Conservation (phyloP, 2,113 vertebrate species). For the Polyodon spathula region DNA sequence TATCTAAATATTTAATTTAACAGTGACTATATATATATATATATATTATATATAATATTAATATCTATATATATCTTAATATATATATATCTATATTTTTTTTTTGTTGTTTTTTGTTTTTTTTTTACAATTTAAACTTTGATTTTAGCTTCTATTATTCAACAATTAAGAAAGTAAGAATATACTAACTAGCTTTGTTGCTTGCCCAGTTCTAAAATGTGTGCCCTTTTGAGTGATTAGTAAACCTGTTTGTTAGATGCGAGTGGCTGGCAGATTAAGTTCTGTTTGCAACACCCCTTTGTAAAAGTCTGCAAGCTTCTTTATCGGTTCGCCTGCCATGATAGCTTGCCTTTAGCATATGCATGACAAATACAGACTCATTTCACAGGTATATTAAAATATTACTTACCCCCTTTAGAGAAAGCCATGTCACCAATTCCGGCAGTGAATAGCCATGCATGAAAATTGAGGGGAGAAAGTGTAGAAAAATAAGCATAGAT, state of each 20-base stretch:
- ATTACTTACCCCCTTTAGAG: conserved; percentile 83
- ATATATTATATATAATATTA: no score
- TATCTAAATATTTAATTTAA: no score
- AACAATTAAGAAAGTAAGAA: no score
- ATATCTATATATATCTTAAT: no score
- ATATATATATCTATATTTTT: no score
- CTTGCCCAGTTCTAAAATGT: no score
- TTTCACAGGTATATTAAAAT: conserved; percentile 96
- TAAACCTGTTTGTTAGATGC: conserved; percentile 61
- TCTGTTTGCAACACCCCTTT: conserved; percentile 36
- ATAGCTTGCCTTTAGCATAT: conserved; percentile 92
- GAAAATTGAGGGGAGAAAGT: conserved; percentile 91
- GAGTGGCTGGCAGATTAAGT: conserved; percentile 51
- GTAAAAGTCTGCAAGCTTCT: conserved; percentile 37
- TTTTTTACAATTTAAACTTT: no score
- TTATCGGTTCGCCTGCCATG: conserved; percentile 75
- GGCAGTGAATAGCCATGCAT: conserved; percentile 82
- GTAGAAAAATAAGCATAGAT: conserved; percentile 96
- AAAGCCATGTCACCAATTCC: conserved; percentile 71
- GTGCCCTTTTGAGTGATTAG: conserved; percentile 58
- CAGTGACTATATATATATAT: no score
- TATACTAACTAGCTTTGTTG: no score
- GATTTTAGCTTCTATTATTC: no score
- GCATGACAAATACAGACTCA: conserved; percentile 81
- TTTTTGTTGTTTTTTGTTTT: no score